A percentile compares a stretch with the other conserved stretches of the same genome.
Evolutionary conservation across 1,140 invertebrate genomes (phyloP).

Genomic region (Saccostrea echinata): DNA sequence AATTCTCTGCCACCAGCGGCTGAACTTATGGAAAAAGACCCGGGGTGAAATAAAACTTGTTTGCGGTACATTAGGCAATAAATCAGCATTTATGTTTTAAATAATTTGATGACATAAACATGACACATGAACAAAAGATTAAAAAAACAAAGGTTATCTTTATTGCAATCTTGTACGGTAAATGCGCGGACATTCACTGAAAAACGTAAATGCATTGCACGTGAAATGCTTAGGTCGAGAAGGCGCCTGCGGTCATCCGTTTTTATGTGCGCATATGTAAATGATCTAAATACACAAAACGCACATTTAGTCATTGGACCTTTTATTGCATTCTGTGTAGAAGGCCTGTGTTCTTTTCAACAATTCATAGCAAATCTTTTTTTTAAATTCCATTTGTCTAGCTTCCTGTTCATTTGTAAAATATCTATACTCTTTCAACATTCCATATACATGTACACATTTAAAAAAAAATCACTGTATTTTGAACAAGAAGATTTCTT

Average conservation of each 20-base stretch:
- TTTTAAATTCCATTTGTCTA: neutral
- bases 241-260: conserved; percentile 1
- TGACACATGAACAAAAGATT: conserved; percentile 23
- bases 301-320: neutral
- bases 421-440: neutral
- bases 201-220: conserved; percentile 5
- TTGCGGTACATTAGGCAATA: conserved; percentile 15
- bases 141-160: conserved; percentile 20
- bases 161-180: conserved; percentile 24
- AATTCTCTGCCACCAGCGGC: conserved; percentile 1
- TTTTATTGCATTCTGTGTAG: neutral
- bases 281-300: conserved; percentile 33
- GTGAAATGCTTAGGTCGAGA: neutral
- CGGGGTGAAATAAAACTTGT: neutral
- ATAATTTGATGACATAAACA: conserved; percentile 19
- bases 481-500: too few species aligned
- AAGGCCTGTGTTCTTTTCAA: neutral
- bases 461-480: too few species aligned
- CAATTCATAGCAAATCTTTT: neutral
- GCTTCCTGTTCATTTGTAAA: neutral
- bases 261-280: conserved; percentile 24
- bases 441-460: too few species aligned
- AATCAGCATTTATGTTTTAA: conserved; percentile 6
- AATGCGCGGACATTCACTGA: conserved; percentile 21
- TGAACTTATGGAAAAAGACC: neutral